These are phyloP conservation scores for Clangula hyemalis DNA, from an alignment of 2,797 vertebrate genomes.

Conservation along the genomic window DNA sequence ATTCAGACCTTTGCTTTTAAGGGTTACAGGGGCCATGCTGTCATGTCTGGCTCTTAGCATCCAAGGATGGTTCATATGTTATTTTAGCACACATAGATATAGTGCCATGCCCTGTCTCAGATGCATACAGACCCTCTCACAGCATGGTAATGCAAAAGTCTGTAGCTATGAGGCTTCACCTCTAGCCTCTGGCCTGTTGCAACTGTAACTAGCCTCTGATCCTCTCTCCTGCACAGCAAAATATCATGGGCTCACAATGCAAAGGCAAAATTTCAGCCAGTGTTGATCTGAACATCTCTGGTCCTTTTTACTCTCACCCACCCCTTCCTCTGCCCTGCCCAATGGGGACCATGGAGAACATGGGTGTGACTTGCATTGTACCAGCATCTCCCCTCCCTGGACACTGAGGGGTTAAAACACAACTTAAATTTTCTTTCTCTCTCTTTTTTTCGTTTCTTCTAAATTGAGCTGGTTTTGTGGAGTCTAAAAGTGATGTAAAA, in stretches of 20 bases:
- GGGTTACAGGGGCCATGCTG: background rate
- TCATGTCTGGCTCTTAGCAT: background rate
- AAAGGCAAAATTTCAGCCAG: background rate
- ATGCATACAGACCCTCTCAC: background rate
- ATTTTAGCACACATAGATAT: background rate
- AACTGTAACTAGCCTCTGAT: background rate
- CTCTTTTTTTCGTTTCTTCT: background rate
- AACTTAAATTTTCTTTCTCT: background rate
- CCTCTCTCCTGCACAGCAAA: background rate
- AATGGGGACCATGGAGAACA: fast-evolving
- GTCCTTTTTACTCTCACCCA: background rate
- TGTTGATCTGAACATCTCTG: background rate
- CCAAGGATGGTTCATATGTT: background rate
- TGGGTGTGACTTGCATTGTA: background rate
- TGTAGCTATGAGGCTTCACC: background rate
- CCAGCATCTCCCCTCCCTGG: background rate
- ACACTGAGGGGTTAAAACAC: slow-evolving; percentile 36
- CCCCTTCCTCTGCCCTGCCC: fast-evolving
- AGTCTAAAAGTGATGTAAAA: slow-evolving; percentile 60
- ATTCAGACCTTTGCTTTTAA: background rate
- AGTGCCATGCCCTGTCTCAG: background rate
- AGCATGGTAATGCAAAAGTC: background rate
- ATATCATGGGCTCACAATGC: background rate
- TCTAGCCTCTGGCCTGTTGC: background rate
- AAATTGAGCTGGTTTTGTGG: slow-evolving; percentile 42